Conservation (phyloP, 2,113 vertebrate species). For the Hylia prasina region DNA sequence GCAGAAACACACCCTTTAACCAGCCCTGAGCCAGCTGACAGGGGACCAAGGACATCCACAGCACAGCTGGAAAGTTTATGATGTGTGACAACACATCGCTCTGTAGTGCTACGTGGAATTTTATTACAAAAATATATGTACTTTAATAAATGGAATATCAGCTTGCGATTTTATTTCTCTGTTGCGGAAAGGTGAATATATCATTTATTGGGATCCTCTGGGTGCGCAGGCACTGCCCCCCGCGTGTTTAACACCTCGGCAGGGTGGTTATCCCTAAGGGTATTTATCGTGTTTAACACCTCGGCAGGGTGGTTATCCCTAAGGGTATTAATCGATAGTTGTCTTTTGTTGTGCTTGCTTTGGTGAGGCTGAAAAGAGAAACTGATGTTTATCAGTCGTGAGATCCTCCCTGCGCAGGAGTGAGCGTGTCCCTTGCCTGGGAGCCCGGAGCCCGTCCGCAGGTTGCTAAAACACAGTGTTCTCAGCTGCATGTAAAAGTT, state of each 20-base stretch:
- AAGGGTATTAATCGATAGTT: too few species aligned
- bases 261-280: not conserved
- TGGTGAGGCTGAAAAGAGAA: not conserved
- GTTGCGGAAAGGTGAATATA: not conserved
- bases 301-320: not conserved
- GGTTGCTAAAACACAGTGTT: not conserved
- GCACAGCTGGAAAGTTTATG: not conserved
- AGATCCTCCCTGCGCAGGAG: not conserved
- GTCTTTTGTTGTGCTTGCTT: too few species aligned
- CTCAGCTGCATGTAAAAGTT: not conserved
- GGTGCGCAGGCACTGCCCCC: rapidly evolving
- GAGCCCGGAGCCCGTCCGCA: not conserved
- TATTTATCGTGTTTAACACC: too few species aligned
- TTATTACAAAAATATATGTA: not conserved
- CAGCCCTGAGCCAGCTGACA: not conserved
- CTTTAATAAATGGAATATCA: not conserved
- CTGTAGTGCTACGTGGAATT: not conserved
- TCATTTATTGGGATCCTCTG: not conserved
- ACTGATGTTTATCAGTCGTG: not conserved
- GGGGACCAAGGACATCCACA: not conserved
- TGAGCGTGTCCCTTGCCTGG: not conserved
- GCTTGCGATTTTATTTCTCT: not conserved
- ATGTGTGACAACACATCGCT: not conserved
- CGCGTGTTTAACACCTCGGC: rapidly evolving
- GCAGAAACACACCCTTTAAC: not conserved